A percentile compares a stretch with the other conserved stretches of the same genome.
Evolutionary conservation across 1,140 invertebrate genomes (phyloP).

Genomic region (Notospermus geniculatus): DNA sequence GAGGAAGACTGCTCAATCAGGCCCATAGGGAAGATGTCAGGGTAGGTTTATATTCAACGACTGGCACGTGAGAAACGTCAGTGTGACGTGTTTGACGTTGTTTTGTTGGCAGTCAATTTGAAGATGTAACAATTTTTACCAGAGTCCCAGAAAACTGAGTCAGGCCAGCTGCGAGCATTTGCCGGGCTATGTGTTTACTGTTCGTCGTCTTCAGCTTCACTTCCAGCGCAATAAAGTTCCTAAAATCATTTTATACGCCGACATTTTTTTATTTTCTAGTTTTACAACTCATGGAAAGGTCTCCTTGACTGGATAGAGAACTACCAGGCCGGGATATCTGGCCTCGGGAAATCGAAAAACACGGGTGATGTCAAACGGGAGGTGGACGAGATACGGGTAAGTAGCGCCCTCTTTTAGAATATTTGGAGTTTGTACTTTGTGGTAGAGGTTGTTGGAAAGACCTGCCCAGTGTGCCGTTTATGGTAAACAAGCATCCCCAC

Average conservation of each 20-base stretch:
- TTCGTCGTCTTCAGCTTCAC: no score
- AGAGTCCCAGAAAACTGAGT: neutral
- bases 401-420: neutral
- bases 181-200: no score
- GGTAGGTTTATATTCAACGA: conserved; percentile 32
- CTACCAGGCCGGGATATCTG: neutral
- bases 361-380: neutral
- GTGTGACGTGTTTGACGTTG: no score
- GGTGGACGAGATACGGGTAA: conserved; percentile 5
- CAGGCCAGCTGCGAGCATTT: no score
- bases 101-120: neutral
- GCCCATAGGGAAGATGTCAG: conserved; percentile 94
- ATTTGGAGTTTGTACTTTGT: no score
- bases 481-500: no score
- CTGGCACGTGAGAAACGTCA: neutral
- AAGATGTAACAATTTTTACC: neutral
- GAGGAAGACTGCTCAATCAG: conserved; percentile 78
- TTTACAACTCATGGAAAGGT: conserved; percentile 81
- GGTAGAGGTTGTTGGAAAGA: no score
- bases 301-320: conserved; percentile 82
- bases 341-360: neutral
- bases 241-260: no score
- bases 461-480: no score
- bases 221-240: no score
- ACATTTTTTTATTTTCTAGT: conserved; percentile 57